Conservation (phyloP, 2,888 invertebrate species). For the Heliconius aoede region DNA sequence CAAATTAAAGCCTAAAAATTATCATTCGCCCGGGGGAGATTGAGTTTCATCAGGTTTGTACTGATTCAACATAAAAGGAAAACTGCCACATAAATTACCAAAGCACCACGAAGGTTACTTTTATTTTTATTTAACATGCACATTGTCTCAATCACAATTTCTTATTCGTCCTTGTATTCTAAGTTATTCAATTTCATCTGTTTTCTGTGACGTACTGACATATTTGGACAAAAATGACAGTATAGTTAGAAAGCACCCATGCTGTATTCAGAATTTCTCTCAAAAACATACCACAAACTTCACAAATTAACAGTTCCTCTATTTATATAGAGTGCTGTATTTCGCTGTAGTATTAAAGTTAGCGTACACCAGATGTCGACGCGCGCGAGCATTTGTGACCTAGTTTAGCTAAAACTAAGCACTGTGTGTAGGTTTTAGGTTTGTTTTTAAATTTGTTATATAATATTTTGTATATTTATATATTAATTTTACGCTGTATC, state of each 20-base stretch:
- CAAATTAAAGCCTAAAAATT: too few species aligned
- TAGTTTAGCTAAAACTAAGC: conserved; percentile 36
- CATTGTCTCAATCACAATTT: too few species aligned
- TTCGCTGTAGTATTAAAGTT: conserved; percentile 39
- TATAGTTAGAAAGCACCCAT: background rate
- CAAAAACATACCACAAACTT: conserved; percentile 19
- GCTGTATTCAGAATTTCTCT: conserved; percentile 2
- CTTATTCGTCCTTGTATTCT: too few species aligned
- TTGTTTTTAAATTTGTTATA: background rate
- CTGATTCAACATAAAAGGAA: too few species aligned
- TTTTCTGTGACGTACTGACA: background rate
- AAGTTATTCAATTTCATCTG: too few species aligned
- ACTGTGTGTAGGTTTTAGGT: background rate
- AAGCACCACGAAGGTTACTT: too few species aligned
- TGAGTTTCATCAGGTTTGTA: too few species aligned
- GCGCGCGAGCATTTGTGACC: conserved; percentile 39
- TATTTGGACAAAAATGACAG: background rate
- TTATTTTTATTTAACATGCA: too few species aligned
- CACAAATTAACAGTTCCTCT: conserved; percentile 27
- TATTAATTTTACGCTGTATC: too few species aligned
- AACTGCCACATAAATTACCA: too few species aligned
- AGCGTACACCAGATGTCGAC: conserved; percentile 38
- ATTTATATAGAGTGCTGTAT: conserved; percentile 28
- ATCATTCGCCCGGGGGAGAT: too few species aligned
- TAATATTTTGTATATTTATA: background rate